Evolutionary conservation across 2,797 vertebrate species (phyloP).

Genomic region (Kryptopterus vitreolus): DNA sequence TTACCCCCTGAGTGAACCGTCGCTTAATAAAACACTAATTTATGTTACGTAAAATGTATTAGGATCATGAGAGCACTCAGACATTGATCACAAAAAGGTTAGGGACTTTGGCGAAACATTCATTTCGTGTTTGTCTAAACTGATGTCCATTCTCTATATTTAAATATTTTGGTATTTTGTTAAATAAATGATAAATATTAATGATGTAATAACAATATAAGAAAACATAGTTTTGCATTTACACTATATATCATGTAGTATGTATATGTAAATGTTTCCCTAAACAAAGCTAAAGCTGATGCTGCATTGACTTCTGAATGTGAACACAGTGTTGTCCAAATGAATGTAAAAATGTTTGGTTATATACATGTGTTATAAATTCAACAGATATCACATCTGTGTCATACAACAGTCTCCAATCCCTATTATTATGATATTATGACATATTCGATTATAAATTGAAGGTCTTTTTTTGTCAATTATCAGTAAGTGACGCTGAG

Average conservation of each 20-base stretch:
- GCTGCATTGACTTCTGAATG: not conserved
- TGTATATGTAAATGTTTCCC: not conserved
- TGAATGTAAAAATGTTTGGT: not conserved
- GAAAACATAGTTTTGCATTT: not conserved
- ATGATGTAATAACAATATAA: not conserved
- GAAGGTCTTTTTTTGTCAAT: not conserved
- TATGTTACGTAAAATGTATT: not conserved
- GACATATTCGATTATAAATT: not conserved
- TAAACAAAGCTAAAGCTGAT: not conserved
- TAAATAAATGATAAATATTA: not conserved
- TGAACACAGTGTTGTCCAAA: too few species aligned
- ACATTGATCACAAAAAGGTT: not conserved
- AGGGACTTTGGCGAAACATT: not conserved
- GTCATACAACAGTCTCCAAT: too few species aligned
- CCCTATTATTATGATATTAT: too few species aligned
- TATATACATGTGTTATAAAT: too few species aligned
- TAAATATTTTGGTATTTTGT: not conserved
- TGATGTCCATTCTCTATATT: not conserved
- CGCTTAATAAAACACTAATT: not conserved
- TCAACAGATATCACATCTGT: too few species aligned
- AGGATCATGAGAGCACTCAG: not conserved
- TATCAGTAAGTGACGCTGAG: too few species aligned
- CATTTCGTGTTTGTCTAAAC: not conserved
- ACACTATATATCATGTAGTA: not conserved
- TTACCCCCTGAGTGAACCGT: not conserved